Evolutionary conservation across 2,797 vertebrate genomes (phyloP).

Genomic region (Pseudocheirus occidentalis): DNA sequence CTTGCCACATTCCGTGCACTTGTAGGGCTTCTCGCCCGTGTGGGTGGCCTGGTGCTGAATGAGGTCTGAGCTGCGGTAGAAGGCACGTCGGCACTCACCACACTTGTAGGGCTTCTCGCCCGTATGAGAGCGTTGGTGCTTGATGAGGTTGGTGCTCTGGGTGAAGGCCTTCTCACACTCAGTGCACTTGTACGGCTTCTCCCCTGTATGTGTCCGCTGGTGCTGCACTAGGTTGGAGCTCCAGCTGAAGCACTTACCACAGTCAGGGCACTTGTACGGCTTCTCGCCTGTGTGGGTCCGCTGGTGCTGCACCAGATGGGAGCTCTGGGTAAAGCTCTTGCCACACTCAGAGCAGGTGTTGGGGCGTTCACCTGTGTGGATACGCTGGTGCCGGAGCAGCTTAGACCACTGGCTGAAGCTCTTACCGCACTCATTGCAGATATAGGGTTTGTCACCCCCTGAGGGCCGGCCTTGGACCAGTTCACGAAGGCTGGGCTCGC

Average conservation of each 20-base stretch:
- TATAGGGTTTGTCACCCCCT: conserved; percentile 77
- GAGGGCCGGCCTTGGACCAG: conserved; percentile 79
- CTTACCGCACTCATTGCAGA: conserved; percentile 83
- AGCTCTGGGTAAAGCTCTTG: conserved; percentile 82
- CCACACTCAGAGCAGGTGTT: conserved; percentile 83
- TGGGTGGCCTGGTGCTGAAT: conserved; percentile 80
- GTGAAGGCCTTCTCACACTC: conserved; percentile 81
- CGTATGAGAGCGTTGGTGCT: conserved; percentile 78
- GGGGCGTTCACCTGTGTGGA: conserved; percentile 81
- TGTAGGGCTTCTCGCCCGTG: conserved; percentile 79
- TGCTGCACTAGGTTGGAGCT: conserved; percentile 82
- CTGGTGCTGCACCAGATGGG: conserved; percentile 81
- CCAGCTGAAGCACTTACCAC: conserved; percentile 83
- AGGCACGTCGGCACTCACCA: conserved; percentile 77
- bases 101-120: conserved; percentile 81
- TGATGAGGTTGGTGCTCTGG: conserved; percentile 81
- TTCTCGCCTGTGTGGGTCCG: conserved; percentile 80
- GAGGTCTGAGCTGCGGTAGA: conserved; percentile 81
- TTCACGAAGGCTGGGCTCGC: conserved; percentile 77
- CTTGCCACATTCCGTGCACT: conserved; percentile 78
- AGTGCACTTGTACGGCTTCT: conserved; percentile 80
- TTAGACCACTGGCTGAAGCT: conserved; percentile 82
- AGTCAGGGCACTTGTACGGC: conserved; percentile 80
- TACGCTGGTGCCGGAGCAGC: conserved; percentile 81
- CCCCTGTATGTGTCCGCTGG: conserved; percentile 80